Evolutionary conservation across 2,888 invertebrate genomes (phyloP).

Genomic region (Dolomedes plantarius): DNA sequence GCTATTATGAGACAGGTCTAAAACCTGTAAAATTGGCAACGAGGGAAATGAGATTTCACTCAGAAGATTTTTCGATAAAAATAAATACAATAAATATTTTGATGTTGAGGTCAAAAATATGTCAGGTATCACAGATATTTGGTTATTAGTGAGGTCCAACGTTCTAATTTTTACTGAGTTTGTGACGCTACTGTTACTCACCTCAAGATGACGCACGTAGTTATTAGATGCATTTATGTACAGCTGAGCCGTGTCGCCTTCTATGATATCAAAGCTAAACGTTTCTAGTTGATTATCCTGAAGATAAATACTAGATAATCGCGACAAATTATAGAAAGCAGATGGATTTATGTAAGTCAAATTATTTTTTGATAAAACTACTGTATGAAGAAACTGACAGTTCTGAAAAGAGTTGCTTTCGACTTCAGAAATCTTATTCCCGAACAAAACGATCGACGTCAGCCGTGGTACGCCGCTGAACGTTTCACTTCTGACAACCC

Average conservation of each 20-base stretch:
- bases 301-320: conserved; percentile 86
- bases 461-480: conserved; percentile 85
- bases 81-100: conserved; percentile 22
- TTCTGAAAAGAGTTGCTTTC: conserved; percentile 85
- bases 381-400: conserved; percentile 86
- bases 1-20: conserved; percentile 34
- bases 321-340: conserved; percentile 86
- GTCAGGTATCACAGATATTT: conserved; percentile 28
- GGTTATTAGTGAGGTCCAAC: conserved; percentile 39
- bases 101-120: conserved; percentile 17
- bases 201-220: not conserved
- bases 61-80: conserved; percentile 38
- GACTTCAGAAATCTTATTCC: conserved; percentile 83
- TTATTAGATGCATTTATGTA: conserved; percentile 50
- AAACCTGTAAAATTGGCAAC: conserved; percentile 25
- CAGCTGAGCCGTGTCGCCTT: conserved; percentile 17
- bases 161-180: conserved; percentile 17
- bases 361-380: conserved; percentile 89
- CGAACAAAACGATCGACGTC: conserved; percentile 86
- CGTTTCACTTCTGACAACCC: conserved; percentile 82
- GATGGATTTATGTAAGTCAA: conserved; percentile 84
- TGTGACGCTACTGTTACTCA: not conserved
- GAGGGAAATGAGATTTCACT: not conserved
- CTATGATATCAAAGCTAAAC: conserved; percentile 34
- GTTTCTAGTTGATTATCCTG: conserved; percentile 78